Evolutionary conservation across 2,113 vertebrate species (phyloP).

Genomic region (Sciurus niger): DNA sequence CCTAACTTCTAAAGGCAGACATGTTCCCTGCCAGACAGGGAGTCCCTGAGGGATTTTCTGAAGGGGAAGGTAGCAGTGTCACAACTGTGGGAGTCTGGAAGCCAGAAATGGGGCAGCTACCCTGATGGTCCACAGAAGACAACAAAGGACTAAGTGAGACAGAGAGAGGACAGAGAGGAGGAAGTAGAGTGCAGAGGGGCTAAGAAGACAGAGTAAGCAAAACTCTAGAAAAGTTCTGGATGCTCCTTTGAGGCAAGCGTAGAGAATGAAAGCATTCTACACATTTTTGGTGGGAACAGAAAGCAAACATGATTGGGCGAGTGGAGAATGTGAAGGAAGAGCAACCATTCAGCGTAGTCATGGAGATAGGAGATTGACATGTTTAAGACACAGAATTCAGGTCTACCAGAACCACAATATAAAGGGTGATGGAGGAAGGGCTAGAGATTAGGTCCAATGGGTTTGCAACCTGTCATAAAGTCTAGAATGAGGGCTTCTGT

Average conservation of each 20-base stretch:
- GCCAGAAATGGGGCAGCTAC: background rate
- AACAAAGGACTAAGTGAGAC: background rate
- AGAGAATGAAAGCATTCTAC: background rate
- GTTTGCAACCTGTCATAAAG: background rate
- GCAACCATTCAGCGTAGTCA: background rate
- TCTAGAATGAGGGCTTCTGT: background rate
- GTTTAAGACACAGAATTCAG: background rate
- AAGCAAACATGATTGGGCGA: background rate
- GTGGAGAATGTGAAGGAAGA: background rate
- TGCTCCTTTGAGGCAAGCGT: background rate
- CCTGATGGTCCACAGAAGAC: background rate
- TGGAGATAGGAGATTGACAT: background rate
- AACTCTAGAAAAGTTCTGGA: background rate
- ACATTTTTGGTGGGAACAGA: background rate
- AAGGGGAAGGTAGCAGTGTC: background rate
- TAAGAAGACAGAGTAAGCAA: background rate
- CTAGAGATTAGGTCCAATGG: background rate
- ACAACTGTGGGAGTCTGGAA: background rate
- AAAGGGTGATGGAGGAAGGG: background rate
- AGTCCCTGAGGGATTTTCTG: background rate
- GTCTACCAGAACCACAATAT: background rate
- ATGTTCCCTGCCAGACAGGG: fast-evolving
- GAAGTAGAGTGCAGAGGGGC: background rate
- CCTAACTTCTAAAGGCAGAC: background rate
- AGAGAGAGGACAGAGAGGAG: background rate